These are phyloP conservation scores for Tupiocoris notatus DNA, from an alignment of 2,888 invertebrate genomes.

Conservation along the genomic window DNA sequence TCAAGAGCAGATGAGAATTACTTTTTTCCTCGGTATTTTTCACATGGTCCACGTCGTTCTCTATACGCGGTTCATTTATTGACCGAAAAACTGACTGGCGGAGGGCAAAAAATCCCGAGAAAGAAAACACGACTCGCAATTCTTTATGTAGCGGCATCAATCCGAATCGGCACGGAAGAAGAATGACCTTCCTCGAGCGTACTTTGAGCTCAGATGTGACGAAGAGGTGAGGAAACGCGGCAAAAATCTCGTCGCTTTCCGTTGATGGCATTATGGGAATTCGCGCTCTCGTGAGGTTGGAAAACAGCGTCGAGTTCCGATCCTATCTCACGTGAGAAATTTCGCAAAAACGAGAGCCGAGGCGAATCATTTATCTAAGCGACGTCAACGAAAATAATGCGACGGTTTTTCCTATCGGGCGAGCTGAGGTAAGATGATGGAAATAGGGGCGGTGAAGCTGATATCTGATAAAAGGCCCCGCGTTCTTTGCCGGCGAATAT, in stretches of 20 bases:
- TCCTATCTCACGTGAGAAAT: conserved; percentile 22
- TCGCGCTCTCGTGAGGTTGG: background rate
- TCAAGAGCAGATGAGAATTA: too few relatives aligned
- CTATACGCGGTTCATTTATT: too few relatives aligned
- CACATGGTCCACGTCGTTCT: too few relatives aligned
- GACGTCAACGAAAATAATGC: conserved; percentile 7
- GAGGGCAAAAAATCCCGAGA: too few relatives aligned
- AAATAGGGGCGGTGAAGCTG: background rate
- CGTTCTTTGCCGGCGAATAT: background rate
- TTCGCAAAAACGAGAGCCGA: background rate
- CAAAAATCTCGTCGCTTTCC: background rate
- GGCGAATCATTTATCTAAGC: conserved; percentile 18
- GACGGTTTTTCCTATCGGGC: background rate
- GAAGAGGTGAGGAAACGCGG: background rate
- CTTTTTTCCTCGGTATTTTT: too few relatives aligned
- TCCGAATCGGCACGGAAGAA: background rate
- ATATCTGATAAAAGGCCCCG: background rate
- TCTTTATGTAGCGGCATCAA: background rate
- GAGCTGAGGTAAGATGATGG: background rate
- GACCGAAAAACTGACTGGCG: too few relatives aligned
- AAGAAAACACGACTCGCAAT: too few relatives aligned
- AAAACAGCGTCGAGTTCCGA: background rate
- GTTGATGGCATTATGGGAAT: conserved; percentile 16
- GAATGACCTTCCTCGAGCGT: background rate
- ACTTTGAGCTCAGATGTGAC: background rate